Percentiles rank a stretch among this genome's conserved stretches.
These are phyloP conservation scores for Choloepus hoffmanni DNA, from an alignment of 2,113 vertebrate species.

Conservation along the genomic window DNA sequence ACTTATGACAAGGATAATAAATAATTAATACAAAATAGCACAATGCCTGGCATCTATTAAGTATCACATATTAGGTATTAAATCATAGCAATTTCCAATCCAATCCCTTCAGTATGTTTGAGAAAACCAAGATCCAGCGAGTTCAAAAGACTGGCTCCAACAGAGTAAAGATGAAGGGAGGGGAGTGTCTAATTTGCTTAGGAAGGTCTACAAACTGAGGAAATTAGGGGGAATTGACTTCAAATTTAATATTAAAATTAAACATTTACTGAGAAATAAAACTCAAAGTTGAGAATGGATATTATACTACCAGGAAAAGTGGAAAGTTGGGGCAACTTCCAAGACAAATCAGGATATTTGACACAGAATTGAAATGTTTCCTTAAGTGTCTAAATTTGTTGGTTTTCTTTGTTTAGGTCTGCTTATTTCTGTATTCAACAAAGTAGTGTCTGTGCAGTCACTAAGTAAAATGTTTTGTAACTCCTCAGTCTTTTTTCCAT, in stretches of 20 bases:
- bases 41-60: not conserved
- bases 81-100: conserved; percentile 37
- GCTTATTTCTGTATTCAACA: conserved; percentile 29
- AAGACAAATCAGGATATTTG: conserved; percentile 41
- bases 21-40: conserved; percentile 40
- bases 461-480: conserved; percentile 44
- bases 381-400: conserved; percentile 27
- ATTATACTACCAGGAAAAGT: conserved; percentile 42
- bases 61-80: conserved; percentile 52
- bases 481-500: conserved; percentile 55
- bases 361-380: conserved; percentile 15
- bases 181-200: conserved; percentile 5
- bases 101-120: conserved; percentile 21
- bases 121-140: conserved; percentile 7
- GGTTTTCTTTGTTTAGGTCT: conserved; percentile 31
- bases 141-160: not conserved
- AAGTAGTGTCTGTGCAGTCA: conserved; percentile 1
- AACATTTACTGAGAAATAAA: conserved; percentile 35
- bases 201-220: conserved; percentile 35
- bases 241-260: conserved; percentile 62
- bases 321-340: not conserved
- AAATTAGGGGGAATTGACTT: conserved; percentile 18
- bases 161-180: not conserved
- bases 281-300: not conserved
- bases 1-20: not conserved